phyloP scores from a whole-genome alignment of 1,140 invertebrate genomes.

The Trichoplusia ni region DNA sequence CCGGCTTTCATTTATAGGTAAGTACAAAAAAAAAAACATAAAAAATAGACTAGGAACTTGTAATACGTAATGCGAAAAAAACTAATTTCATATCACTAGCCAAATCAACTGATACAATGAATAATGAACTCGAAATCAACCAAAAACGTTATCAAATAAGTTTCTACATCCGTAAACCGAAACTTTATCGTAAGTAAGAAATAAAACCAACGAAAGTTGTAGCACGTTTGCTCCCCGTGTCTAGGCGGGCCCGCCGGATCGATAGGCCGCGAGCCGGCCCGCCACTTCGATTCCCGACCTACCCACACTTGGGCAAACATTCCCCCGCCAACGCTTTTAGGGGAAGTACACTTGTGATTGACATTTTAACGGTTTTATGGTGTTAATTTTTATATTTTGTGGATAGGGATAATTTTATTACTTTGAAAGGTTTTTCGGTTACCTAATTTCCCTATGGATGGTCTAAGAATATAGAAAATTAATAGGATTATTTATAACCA shows the following conservation, averaged over 20 bases:
- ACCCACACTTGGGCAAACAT: slow-evolving; percentile 1
- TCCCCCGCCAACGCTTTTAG: neutral
- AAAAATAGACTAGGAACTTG: no score
- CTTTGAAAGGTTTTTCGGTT: no score
- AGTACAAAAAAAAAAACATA: slow-evolving; percentile 16
- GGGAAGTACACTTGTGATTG: neutral
- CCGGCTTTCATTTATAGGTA: slow-evolving; percentile 49
- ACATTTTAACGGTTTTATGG: slow-evolving; percentile 8
- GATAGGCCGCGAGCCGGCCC: slow-evolving; percentile 3
- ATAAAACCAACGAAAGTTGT: neutral
- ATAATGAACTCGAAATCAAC: no score
- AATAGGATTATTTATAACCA: no score
- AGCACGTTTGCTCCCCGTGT: neutral
- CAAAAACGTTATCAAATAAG: no score
- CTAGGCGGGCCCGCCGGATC: neutral
- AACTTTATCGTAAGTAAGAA: slow-evolving; percentile 15
- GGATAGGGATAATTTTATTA: no score
- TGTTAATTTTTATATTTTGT: neutral
- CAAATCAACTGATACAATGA: no score
- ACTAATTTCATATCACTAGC: no score
- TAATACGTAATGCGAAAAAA: no score
- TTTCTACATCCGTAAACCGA: neutral
- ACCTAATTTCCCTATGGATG: no score
- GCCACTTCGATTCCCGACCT: slow-evolving; percentile 18
- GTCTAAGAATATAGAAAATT: no score